Evolutionary conservation across 2,888 invertebrate species (phyloP), one percentile per base, ranked within the genome.

Genomic region (Diloba caeruleocephala): DNA sequence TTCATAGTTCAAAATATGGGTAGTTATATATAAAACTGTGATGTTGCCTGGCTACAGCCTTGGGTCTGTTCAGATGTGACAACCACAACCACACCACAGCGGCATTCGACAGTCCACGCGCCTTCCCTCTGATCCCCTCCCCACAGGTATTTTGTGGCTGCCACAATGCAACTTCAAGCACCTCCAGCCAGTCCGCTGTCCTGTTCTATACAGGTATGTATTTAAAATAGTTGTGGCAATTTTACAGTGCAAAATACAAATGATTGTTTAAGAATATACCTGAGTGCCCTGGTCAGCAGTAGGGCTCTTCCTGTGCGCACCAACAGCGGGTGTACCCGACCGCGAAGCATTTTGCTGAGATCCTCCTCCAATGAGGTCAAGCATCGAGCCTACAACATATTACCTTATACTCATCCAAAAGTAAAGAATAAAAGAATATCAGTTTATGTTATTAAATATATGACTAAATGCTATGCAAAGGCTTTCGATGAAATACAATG

Each of bases 251-350:
- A n/a, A n/a, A n/a, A n/a, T n/a, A n/a, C n/a, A n/a, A n/a, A n/a
- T n/a, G n/a, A 21, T 9, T n/a, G 21, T 12, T 45, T 15, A 12
- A 14, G 3, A 25, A 31, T 36, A 94, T 81, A 92, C 96, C 92
- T 98, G 98, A 34, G 96, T 96, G 61, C 96, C 96, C 89, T 98
- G 97, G 85, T 98, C 98, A 69, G 96, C 95, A 1, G 97, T 97
- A 42, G 98, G 97, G 72, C 98, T 98, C 88, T 97, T 97, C 78
- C 97, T 95, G 63, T 95, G 95, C 26, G 94, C 91, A 26, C 95
- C 93, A 57, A 96, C 96, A 4, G 96, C 96, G 7, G 98, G 97
- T 1, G 97, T 97, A 49, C 96, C 96, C 43, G 97, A 97, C 46
- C 97, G 95, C n/a, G 97, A 97, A 32, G 94, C 87, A 49, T 62